These are phyloP conservation scores for Euthynnus affinis DNA, from an alignment of 2,797 vertebrate genomes.

Conservation along the genomic window DNA sequence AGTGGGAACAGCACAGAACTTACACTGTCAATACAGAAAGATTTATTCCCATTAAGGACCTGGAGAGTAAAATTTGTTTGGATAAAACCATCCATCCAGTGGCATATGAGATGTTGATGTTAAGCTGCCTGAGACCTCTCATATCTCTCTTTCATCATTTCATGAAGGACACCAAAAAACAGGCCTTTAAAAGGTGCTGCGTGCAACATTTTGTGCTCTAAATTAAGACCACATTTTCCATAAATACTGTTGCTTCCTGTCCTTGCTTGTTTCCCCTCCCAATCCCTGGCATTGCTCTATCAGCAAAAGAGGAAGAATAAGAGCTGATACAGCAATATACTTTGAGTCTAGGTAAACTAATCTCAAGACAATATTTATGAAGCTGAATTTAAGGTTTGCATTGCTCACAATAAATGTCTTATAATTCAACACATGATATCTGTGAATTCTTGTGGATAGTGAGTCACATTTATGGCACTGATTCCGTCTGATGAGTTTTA, in stretches of 20 bases:
- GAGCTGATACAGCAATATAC: conserved; percentile 24
- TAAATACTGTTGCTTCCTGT: conserved; percentile 69
- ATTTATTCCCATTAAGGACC: not conserved
- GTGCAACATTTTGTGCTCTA: conserved; percentile 54
- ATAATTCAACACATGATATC: not conserved
- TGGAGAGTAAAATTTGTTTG: not conserved
- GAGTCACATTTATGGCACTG: not conserved
- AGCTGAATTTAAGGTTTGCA: not conserved
- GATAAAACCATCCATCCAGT: not conserved
- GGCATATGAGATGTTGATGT: not conserved
- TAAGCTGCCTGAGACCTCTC: not conserved
- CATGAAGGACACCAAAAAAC: not conserved
- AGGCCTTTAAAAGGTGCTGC: conserved; percentile 32
- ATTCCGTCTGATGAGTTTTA: not conserved
- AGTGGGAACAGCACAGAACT: not conserved
- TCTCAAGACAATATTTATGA: not conserved
- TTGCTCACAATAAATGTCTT: not conserved
- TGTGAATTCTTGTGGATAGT: not conserved
- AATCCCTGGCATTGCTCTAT: conserved; percentile 39
- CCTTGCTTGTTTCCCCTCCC: conserved; percentile 47
- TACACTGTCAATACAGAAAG: not conserved
- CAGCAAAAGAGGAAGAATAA: conserved; percentile 9
- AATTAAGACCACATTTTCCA: conserved; percentile 72
- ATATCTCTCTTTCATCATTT: not conserved
- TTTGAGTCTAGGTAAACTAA: not conserved